Evolutionary conservation across 2,113 vertebrate species (phyloP), one percentile per base, ranked within the genome.

Genomic region (Cnemophilus loriae): DNA sequence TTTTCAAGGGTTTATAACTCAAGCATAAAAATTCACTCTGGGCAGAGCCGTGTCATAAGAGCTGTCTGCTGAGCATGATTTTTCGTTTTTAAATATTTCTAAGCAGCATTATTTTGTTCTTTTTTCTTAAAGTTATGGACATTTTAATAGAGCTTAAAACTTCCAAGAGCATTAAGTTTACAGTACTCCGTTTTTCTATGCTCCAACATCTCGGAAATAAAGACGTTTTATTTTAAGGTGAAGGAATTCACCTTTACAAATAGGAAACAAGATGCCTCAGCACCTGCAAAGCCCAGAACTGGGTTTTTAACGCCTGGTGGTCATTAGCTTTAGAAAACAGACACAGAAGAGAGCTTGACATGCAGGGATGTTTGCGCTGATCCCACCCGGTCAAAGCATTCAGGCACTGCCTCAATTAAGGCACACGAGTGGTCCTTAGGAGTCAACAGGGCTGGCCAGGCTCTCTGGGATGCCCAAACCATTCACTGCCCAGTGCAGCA

Each of bases 1-100:
- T 96, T 97, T 96, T 96, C 96, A 97, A 96, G 96, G 86, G 92
- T 96, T 96, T 96, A 91, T 91, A 96, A 95, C 92, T 97, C 93
- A 95, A 95, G 94, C 96, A 97, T 95, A 96, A 97, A 96, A 97
- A 93, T 61, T 81, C 87, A 95, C 89, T 93, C 84, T 68, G 47
- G 69, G 73, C 78, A 93, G 69, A 92, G 37, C 46, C 79, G 80
- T 94, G 74, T 93, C 87, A 69, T 32, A 52, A 33, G 71, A 87
- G 33, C 59, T 90, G 89, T 95, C 94, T 96, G 91, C 78, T 75
- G 75, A 95, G 42, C 41, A 30, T 19, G 56, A 80, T 59, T 73
- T 83, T 82, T 77, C 73, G 42, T 14, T 93, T 94, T 94, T 49
- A 86, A 91, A 26, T 82, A 49, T 80, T 93, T 80, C n/a, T 56